Conservation (phyloP, 2,113 vertebrate genomes). For the Python bivittatus region DNA sequence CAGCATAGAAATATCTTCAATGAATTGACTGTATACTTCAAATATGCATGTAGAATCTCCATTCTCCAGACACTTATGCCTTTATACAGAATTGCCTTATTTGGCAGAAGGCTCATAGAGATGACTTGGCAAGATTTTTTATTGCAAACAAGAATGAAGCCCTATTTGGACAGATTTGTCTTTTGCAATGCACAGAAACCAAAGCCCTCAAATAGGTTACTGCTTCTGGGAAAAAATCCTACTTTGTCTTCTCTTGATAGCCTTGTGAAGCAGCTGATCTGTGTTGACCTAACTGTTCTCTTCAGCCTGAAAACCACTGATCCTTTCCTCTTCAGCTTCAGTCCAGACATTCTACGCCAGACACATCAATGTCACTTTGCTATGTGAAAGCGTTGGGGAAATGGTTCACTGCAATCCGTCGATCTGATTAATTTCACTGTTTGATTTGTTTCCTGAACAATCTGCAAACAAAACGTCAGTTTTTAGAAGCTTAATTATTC, state of each 20-base stretch:
- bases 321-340: not conserved
- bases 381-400: not conserved
- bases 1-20: not conserved
- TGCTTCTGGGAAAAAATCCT: not conserved
- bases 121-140: not conserved
- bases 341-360: not conserved
- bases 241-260: not conserved
- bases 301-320: not conserved
- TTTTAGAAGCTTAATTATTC: constrained; percentile 23
- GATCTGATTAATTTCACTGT: constrained; percentile 20
- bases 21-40: not conserved
- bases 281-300: not conserved
- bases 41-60: not conserved
- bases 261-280: not conserved
- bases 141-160: not conserved
- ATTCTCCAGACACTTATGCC: not conserved
- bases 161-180: not conserved
- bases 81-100: not conserved
- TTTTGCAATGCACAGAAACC: not conserved
- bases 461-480: constrained; percentile 22
- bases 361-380: constrained; percentile 16
- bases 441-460: constrained; percentile 23
- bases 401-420: constrained; percentile 10
- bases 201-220: not conserved
- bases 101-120: not conserved